Evolutionary conservation across 1,140 invertebrate genomes (phyloP), one percentile per base, ranked within the genome.

Genomic region (Aphidius ervi): DNA sequence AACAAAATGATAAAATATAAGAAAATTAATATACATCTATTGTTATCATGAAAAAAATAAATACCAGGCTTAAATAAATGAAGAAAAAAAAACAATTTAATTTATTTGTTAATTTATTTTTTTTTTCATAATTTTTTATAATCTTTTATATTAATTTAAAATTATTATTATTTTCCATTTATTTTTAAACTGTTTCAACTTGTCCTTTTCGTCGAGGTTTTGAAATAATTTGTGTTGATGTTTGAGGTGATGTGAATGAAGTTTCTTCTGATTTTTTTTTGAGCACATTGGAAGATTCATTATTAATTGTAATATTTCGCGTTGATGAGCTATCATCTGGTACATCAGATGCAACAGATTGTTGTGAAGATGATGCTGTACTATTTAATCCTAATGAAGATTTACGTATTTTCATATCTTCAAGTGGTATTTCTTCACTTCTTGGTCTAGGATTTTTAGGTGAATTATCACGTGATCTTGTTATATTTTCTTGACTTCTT

Each of bases 361-460:
- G 52, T 39, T 41, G 10, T 47, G 37, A 47, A 50, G 55, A 46
- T 23, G 31, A 45, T 3, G 58, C 10, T 1, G 70, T 61, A 16
- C 70, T 68, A 45, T 70, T 72, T 1, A 67, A 67, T 4, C 75
- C 68, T 48, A 72, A 58, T 39, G 77, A 74, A 40, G 69, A 68
- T 69, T 75, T 76, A 42, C 75, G 64, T 53, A 72, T 60, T n/a
- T 83, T 82, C 72, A 91, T 88, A 67, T 90, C 88, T 72, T 94
- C 92, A 5, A 95, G 70, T 0, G 91, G 92, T 46, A 95, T 95
- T 69, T 94, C 92, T 70, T 91, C 89, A 49, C 86, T 90, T 23
- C 86, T 83, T 9, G 87, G 88, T 63, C 87, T 82, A n/a, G 87
- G 90, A 73, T 85, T 83, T 67, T 84, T 84, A 8, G 87, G 88